Base-by-base conservation (phyloP, 2,113 vertebrate species). In the Ceyx margarethae region DNA sequence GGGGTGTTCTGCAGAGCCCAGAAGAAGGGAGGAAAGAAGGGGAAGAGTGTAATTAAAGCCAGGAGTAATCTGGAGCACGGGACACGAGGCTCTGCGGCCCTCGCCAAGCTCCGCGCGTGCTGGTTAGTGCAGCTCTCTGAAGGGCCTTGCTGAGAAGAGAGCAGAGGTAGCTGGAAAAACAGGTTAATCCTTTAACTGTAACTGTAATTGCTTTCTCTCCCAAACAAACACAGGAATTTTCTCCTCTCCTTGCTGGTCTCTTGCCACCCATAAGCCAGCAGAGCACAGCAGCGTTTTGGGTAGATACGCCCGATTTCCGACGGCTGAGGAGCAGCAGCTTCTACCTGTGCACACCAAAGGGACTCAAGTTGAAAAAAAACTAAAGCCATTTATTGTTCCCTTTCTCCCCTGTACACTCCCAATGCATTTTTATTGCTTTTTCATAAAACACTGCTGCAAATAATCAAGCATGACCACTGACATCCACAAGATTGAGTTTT, bases 381-480 rank as follows among this genome's bases (percentile, higher is more conserved):
- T 90, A 88, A 94, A 95, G 7, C 87, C 96, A 22, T 85, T 97
- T 96, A 96, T 94, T 96, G 95, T 97, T 96, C 80, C 95, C 73
- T 85, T 83, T 35, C 87, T 91, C 85, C 91, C 64, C 95, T 72
- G 87, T 54, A 85, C 71, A 77, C 91, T 97, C 97, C 94, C 69
- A 45, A 60, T 56, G 95, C 94, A 95, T 96, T 97, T 97, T 97
- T 97, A 96, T 95, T 97, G 97, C 97, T 96, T 97, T 97, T 97
- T 97, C 97, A 97, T 97, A 97, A 98, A 98, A 97, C 94, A 96
- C 87, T 50, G 43, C 90, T 58, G 96, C 97, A 97, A 97, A 98
- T 98, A 98, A 97, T 98, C 97, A 98, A 97, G 97, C 97, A 96
- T 97, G 97, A 98, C 97, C 98, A 97, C 37, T 98, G 98, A 98